Evolutionary conservation across 2,797 vertebrate species (phyloP).

Genomic region (Oreonectes daqikongensis): DNA sequence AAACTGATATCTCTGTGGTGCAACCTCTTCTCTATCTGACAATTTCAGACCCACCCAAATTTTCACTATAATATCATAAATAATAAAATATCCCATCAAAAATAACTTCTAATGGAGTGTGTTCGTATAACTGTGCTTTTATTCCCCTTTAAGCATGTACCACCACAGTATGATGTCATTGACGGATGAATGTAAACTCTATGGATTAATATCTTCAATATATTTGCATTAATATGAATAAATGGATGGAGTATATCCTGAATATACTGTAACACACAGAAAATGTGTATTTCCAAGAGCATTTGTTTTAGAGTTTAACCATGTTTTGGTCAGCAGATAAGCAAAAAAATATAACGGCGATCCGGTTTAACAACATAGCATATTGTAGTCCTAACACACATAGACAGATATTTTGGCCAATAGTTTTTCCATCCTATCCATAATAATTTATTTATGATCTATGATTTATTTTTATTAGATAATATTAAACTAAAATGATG

Average conservation of each 20-base stretch:
- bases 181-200: neutral
- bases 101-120: too few species aligned
- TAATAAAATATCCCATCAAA: too few species aligned
- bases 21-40: neutral
- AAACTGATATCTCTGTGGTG: neutral
- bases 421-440: slow-evolving; percentile 51
- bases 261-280: slow-evolving; percentile 11
- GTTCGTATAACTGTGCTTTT: neutral
- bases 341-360: slow-evolving; percentile 39
- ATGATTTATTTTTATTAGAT: slow-evolving; percentile 33
- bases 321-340: slow-evolving; percentile 49
- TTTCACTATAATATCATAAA: neutral
- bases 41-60: neutral
- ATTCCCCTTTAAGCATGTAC: neutral
- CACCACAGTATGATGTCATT: neutral
- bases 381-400: slow-evolving; percentile 25
- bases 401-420: slow-evolving; percentile 45
- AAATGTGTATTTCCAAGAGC: neutral
- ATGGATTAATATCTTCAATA: neutral
- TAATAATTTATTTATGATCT: slow-evolving; percentile 55
- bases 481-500: neutral
- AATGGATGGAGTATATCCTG: neutral
- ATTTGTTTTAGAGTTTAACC: neutral
- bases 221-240: too few species aligned
- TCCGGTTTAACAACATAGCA: slow-evolving; percentile 25